Evolutionary conservation across 2,113 vertebrate genomes (phyloP), one percentile per base, ranked within the genome.

Genomic region (Melospiza melodia): DNA sequence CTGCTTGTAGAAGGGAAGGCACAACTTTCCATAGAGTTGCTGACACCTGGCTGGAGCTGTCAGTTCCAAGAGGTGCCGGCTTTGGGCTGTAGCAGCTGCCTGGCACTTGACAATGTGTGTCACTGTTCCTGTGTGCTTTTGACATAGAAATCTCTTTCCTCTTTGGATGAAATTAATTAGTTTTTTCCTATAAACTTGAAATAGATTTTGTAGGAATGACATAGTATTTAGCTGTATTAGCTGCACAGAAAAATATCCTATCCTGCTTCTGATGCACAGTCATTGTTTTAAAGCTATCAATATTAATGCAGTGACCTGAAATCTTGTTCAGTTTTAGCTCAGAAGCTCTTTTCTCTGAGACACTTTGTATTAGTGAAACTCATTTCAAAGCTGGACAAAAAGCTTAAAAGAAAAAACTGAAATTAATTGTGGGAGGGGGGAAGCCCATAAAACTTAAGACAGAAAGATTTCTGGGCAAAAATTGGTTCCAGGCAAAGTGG

Each of bases 251-350:
- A 78, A 91, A 24, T 73, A 25, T 9, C 58, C 33, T 77, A 15
- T 88, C 27, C 43, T 74, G 23, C 46, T 71, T 48, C 68, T 88
- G 37, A 58, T 83, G 58, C 43, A 41, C 27, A 16, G 44, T 62
- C 86, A 30, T 4, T 88, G 51, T 90, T 86, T 80, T 67, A 86
- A 92, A 86, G 28, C 52, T 55, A 31, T 93, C 61, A 43, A 0
- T 88, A 62, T 87, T 78, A 82, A 84, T 89, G 57, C 57, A 75
- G 35, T 84, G 78, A 84, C 52, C 77, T 91, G 74, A 87, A 89
- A 79, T 84, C 52, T 30, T 77, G 46, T 24, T 90, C 21, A 12
- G 30, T 87, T 90, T 68, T n/a, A 75, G 57, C 52, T 92, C n/a
- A 55, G 90, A 59, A 79, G 13, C 41, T 82, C 66, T 91, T 78